phyloP scores from a whole-genome alignment of 2,888 invertebrate genomes.

The Acronicta alni region DNA sequence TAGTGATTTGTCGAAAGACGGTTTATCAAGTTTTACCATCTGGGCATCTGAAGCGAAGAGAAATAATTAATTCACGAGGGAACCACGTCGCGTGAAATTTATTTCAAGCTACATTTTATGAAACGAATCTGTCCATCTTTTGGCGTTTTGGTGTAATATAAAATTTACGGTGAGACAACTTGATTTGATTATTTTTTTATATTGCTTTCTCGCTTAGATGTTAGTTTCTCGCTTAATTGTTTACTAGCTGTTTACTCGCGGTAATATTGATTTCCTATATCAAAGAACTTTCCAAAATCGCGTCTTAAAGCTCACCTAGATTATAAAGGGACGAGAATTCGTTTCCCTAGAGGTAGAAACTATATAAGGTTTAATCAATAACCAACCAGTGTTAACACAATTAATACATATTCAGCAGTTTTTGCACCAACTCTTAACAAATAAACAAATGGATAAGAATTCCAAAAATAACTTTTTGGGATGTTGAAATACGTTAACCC shows the following conservation, averaged over 20 bases:
- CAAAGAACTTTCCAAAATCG: no score
- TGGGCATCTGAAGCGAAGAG: constrained; percentile 20
- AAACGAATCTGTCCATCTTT: constrained; percentile 34
- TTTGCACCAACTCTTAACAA: no score
- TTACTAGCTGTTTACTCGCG: neutral
- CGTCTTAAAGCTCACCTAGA: no score
- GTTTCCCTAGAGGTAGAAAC: no score
- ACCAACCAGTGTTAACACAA: no score
- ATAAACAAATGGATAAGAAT: no score
- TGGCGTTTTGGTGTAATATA: constrained; percentile 28
- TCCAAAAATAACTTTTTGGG: no score
- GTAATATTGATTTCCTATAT: no score
- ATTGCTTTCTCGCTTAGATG: constrained; percentile 1
- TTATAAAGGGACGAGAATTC: no score
- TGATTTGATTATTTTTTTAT: constrained; percentile 8
- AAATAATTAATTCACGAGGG: constrained; percentile 61
- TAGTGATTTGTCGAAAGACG: constrained; percentile 34
- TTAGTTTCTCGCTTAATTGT: neutral
- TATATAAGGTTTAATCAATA: no score
- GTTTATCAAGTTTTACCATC: constrained; percentile 50
- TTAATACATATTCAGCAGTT: no score
- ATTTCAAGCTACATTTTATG: constrained; percentile 46
- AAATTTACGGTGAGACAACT: constrained; percentile 11
- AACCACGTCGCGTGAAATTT: constrained; percentile 59
- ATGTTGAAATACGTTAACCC: no score